These are phyloP conservation scores for Iselma pallidipennis DNA, from an alignment of 2,888 invertebrate genomes.

Conservation along the genomic window DNA sequence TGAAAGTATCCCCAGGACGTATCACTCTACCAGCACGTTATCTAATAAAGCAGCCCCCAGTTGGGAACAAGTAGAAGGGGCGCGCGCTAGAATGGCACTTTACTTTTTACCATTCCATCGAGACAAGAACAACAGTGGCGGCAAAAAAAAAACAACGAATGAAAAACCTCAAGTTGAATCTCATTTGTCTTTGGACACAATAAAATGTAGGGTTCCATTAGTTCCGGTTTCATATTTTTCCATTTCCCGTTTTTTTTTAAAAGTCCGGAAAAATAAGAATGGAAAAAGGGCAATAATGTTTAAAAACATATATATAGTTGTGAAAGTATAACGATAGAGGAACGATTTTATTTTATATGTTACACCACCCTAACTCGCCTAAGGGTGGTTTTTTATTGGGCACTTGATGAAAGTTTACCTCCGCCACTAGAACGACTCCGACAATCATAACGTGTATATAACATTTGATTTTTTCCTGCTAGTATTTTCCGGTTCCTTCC, in stretches of 20 bases:
- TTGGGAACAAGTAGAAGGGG: background rate
- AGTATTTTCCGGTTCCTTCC: background rate
- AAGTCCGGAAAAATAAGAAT: no score
- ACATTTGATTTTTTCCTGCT: no score
- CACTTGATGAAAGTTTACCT: background rate
- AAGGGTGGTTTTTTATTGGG: background rate
- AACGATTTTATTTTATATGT: no score
- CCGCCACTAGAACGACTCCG: no score
- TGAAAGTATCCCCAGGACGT: no score
- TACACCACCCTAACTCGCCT: no score
- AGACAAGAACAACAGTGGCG: background rate
- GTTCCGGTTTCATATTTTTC: background rate
- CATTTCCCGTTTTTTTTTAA: background rate
- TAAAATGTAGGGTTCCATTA: background rate
- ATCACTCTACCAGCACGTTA: background rate
- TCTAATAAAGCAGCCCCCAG: background rate
- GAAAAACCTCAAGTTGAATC: constrained; percentile 3
- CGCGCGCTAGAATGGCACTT: background rate
- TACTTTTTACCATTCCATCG: background rate
- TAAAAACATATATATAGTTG: no score
- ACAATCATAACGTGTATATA: background rate
- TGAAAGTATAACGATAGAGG: background rate
- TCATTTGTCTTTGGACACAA: background rate
- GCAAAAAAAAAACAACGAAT: background rate
- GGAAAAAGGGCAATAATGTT: no score